Conservation (phyloP, 2,797 vertebrate species). For the Lerista edwardsae region DNA sequence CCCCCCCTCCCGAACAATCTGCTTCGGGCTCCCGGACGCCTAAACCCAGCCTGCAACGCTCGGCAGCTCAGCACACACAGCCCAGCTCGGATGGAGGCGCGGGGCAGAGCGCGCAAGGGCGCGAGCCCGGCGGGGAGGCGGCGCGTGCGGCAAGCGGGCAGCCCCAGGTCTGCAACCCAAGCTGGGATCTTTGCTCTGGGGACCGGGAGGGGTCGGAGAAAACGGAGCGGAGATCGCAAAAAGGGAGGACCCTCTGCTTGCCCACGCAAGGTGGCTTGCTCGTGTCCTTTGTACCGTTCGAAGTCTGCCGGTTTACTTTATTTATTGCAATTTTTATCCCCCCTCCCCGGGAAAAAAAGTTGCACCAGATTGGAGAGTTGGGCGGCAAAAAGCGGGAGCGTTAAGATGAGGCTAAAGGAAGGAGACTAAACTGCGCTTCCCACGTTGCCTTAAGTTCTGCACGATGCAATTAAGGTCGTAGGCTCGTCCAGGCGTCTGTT, state of each 20-base stretch:
- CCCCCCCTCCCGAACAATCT: background rate
- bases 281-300: conserved; percentile 5
- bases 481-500: too few species aligned
- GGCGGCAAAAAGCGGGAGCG: background rate
- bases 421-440: background rate
- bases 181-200: conserved; percentile 15
- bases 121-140: conserved; percentile 45
- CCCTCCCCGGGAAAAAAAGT: background rate
- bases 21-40: conserved; percentile 37
- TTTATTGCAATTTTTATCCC: background rate
- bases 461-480: background rate
- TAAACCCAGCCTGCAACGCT: conserved; percentile 20
- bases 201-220: background rate
- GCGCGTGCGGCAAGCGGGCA: conserved; percentile 22
- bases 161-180: background rate
- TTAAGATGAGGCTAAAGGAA: background rate
- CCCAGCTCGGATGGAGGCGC: conserved; percentile 11
- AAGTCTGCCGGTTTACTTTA: background rate
- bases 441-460: background rate
- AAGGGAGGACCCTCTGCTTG: background rate
- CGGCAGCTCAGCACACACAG: conserved; percentile 25
- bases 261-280: background rate
- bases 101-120: conserved; percentile 43
- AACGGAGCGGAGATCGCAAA: too few species aligned
- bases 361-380: background rate